Evolutionary conservation across 2,113 vertebrate genomes (phyloP).

Genomic region (Silurus asotus): DNA sequence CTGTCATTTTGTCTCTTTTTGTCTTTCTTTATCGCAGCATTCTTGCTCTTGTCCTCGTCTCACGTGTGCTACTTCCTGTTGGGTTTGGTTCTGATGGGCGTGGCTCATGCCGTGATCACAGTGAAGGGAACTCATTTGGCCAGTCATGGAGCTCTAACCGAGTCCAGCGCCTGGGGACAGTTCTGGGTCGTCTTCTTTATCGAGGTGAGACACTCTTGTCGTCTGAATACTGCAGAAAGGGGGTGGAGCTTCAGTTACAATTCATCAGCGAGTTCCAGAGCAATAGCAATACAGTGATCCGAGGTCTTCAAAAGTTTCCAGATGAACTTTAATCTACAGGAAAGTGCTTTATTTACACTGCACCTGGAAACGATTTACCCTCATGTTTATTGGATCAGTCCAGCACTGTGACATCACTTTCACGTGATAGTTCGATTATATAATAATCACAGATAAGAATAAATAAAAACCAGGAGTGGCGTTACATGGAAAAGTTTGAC

Average conservation of each 20-base stretch:
- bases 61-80: constrained; percentile 65
- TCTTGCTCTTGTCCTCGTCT: constrained; percentile 79
- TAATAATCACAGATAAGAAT: neutral
- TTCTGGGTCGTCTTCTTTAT: constrained; percentile 89
- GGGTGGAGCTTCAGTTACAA: neutral
- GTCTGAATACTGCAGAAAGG: neutral
- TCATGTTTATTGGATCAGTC: no score
- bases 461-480: neutral
- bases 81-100: constrained; percentile 78
- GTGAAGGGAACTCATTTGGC: constrained; percentile 90
- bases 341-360: no score
- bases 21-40: constrained; percentile 69
- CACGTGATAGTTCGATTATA: neutral
- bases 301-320: no score
- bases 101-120: constrained; percentile 79
- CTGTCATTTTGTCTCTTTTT: neutral
- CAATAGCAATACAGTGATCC: neutral
- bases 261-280: neutral
- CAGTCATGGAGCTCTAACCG: constrained; percentile 81
- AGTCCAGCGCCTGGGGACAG: constrained; percentile 78
- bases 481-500: neutral
- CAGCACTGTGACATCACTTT: no score
- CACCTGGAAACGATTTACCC: no score
- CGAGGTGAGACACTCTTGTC: constrained; percentile 74
- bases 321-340: no score